Evolutionary conservation across 2,113 vertebrate genomes (phyloP), one percentile per base, ranked within the genome.

Genomic region (Ammodytes marinus): DNA sequence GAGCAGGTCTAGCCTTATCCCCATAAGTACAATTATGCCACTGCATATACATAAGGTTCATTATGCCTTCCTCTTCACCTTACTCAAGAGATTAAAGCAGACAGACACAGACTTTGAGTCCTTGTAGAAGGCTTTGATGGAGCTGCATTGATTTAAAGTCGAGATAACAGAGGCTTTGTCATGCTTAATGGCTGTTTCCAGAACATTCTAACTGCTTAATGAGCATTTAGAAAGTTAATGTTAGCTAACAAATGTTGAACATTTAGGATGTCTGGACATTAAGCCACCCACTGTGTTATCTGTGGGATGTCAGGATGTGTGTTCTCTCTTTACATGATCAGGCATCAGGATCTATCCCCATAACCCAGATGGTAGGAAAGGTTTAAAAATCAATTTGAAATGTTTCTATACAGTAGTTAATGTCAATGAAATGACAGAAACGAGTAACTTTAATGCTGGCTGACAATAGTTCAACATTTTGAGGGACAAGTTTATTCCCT

Each of bases 21-120:
- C 70, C 77, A 35, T 3, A 79, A 66, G 71, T 78, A 67, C 74
- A 82, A 88, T 89, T 79, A 85, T 19, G 63, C 79, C 68, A 19
- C 70, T 10, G 65, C 75, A 67, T 71, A 27, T 27, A 27, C 27
- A 27, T 27, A 27, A 68, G 74, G 74, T 83, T 89, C 82, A 73
- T 85, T 84, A 79, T 63, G 40, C 76, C 53, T 73, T 53, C 60
- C 43, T 0, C 59, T 68, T 68, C 39, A 77, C 69, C 75, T 74
- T 35, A 52, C 55, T 70, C 59, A 5, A 73, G 50, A 80, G 72
- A 80, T 78, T 68, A 63, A 58, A 10, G 4, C 9, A 12, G 27
- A 67, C 15, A 53, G 58, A 50, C 63, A 73, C 2, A 69, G 8
- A 59, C 50, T 10, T 13, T 59, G 5, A 27, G n/a, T 64, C 42